Evolutionary conservation across 2,888 invertebrate species (phyloP), one percentile per base, ranked within the genome.

Genomic region (Amphipoea lucens): DNA sequence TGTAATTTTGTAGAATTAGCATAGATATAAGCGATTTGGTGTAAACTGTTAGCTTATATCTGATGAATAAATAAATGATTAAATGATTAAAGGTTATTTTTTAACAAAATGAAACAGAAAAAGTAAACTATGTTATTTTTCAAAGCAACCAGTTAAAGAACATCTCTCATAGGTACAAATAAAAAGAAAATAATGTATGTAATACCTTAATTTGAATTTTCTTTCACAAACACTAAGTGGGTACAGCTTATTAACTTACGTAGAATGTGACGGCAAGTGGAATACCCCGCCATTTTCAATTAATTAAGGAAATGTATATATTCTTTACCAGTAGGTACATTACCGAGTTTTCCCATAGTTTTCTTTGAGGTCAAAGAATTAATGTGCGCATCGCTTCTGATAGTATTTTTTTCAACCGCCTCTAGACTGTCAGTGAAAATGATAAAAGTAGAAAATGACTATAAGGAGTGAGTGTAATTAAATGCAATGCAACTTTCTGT

Each of bases 321-420:
- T 85, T 77, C 79, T 74, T 72, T 60, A 45, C 63, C 75, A 74
- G 79, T 78, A 78, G 70, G 77, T 76, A 79, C 74, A 82, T 76
- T 80, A 87, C 51, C 84, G 79, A 81, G 81, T 82, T 84, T 81
- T 79, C 70, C 76, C 79, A 68, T 78, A 83, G 76, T 87, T 88
- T 86, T 87, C 85, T 84, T 81, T 88, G 88, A 87, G 87, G 89
- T 88, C 79, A 68, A 75, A 67, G 83, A 90, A 90, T 91, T 88
- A 90, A 91, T 90, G 86, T 86, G 79, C 72, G n/a, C 80, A 51
- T 78, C 81, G 73, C 82, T 87, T 85, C 88, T 88, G 88, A 89
- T 90, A 90, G 89, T 87, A 81, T 82, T 87, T 87, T 84, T 78
- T 60, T 40, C 66, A 51, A 54, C 36, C 36, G 60, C 48, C 14